phyloP scores from a whole-genome alignment of 2,113 vertebrate genomes.

The Ciconia stormi region DNA sequence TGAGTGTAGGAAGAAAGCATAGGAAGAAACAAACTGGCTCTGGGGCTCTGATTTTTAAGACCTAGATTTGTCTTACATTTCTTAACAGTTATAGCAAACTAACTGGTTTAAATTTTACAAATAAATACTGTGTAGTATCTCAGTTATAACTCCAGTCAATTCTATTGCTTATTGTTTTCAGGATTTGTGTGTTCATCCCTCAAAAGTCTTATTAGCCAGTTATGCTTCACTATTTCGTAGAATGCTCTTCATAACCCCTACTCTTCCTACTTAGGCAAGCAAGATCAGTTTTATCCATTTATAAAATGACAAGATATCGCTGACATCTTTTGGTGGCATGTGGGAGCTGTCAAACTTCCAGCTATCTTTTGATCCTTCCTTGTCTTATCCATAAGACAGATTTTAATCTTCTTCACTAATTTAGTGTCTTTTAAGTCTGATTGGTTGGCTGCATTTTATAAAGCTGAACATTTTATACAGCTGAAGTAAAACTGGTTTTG shows the following conservation, averaged over 20 bases:
- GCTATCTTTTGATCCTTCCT: not conserved
- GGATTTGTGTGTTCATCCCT: not conserved
- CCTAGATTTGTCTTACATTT: not conserved
- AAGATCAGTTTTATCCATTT: not conserved
- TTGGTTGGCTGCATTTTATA: not conserved
- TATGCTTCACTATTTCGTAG: not conserved
- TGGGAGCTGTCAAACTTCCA: not conserved
- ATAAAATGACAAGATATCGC: not conserved
- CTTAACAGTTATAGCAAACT: not conserved
- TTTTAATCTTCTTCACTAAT: not conserved
- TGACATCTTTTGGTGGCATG: slow-evolving; percentile 13
- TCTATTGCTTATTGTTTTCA: not conserved
- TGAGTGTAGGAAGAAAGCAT: not conserved
- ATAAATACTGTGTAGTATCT: not conserved
- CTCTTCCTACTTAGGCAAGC: not conserved
- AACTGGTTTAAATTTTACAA: not conserved
- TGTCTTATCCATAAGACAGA: not conserved
- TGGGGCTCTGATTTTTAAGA: not conserved
- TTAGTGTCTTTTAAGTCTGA: not conserved
- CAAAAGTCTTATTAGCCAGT: not conserved
- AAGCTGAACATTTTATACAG: not conserved
- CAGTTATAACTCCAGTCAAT: not conserved
- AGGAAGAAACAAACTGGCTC: not conserved
- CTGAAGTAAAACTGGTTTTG: not conserved
- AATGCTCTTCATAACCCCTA: not conserved